Evolutionary conservation across 2,888 invertebrate genomes (phyloP), one percentile per base, ranked within the genome.

Genomic region (Lutraria lutraria): DNA sequence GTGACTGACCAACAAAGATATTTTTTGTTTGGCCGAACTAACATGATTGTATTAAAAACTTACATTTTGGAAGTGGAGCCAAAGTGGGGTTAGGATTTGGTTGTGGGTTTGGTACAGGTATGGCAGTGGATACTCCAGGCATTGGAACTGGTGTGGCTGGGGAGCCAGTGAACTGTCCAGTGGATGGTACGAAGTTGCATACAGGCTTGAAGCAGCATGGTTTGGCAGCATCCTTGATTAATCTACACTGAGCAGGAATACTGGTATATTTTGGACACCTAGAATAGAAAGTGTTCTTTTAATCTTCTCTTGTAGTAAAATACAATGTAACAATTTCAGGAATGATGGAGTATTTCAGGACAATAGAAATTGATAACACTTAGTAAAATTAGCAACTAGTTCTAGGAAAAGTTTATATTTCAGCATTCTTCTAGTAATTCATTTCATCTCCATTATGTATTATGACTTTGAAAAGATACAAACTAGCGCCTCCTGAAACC

Each of bases 181-280:
- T 80, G 60, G 85, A 72, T 60, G 92, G 89, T 53, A 89, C 89
- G 89, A 94, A 94, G 85, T 91, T 85, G 89, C 94, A 94, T 10
- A 92, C 92, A 16, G 94, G 94, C 86, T 93, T 93, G 89, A 90
- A 90, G 81, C 94, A 94, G 86, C 94, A 94, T 21, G 94, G 94
- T 52, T 93, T 93, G 63, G 92, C 93, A 16, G 94, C 91, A 87
- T 94, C 93, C 89, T 94, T 94, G 83, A 93, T 92, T 86, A 94
- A 87, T 29, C 85, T 88, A 79, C 94, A 94, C 82, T 93, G 88
- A 53, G 91, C 87, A 29, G 94, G 94, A 0, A 94, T 79, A n/a
- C 87, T 83, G n/a, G 91, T 88, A 72, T 92, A 94, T 85, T 90
- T 90, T 43, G 94, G 90, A 63, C 94, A 94, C 81, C 94, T 94